Base-by-base conservation (phyloP, 2,888 invertebrate species). In the Meloe dianella region DNA sequence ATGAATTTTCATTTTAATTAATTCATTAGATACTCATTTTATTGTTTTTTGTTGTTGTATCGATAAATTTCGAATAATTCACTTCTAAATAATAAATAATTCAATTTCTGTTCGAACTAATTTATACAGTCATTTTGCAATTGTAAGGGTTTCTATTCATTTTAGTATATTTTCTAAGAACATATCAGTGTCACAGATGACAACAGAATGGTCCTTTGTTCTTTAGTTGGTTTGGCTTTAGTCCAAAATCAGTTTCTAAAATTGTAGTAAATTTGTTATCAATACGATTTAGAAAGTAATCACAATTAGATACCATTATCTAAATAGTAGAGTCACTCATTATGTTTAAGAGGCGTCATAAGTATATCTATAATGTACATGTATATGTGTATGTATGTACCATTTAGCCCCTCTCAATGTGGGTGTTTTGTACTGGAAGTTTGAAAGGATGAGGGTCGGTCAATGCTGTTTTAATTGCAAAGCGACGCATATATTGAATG, bases 391-490 rank as follows among this genome's bases (percentile, higher is more conserved):
- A 63, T 61, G 60, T 66, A 66, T 65, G n/a, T 60, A 63, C 54
- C 14, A 29, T 29, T 64, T 65, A 69, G 61, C 64, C 67, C n/a
- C n/a, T n/a, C 69, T 69, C 61, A 57, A 65, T 67, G 70, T 66
- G 71, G 65, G 61, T 70, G 68, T 61, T 63, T 60, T 57, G 67
- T 60, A 27, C 56, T 64, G 68, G 62, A 57, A 41, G 67, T 60
- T 62, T 60, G 47, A 64, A 69, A 69, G 70, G 70, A 69, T 70
- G 74, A 74, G 73, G 68, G 69, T 68, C 72, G 74, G 76, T 75
- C 73, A 73, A 74, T 74, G 71, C 73, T 70, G 73, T 77, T 77
- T 77, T 77, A 77, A 77, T 77, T 77, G 74, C 77, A 73, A 75
- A 72, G 71, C 71, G 67, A 70, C 68, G 74, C 73, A 63, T 70